Conservation (phyloP, 2,888 invertebrate species). For the Cryptocheilus praepositus region DNA sequence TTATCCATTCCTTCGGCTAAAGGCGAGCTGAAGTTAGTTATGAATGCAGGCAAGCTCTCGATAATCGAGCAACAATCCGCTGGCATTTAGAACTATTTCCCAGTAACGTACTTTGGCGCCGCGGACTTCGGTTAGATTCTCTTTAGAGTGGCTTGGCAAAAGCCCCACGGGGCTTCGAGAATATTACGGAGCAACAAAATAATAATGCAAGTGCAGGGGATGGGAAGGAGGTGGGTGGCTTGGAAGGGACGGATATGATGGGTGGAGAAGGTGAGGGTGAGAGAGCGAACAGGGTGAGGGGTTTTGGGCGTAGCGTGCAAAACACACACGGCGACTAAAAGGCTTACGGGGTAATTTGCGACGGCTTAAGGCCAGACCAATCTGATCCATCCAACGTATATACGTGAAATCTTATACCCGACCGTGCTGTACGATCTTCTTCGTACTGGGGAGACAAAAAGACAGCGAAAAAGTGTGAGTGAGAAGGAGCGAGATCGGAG, state of each 20-base stretch:
- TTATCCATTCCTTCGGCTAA: no score
- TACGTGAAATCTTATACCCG: constrained; percentile 68
- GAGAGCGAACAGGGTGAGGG: constrained; percentile 9
- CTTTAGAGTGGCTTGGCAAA: constrained; percentile 58
- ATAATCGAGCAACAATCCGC: constrained; percentile 33
- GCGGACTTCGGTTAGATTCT: constrained; percentile 47
- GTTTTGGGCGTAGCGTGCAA: constrained; percentile 58
- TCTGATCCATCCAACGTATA: constrained; percentile 65
- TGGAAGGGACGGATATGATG: constrained; percentile 16
- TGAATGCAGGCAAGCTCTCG: no score
- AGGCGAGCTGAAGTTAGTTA: no score
- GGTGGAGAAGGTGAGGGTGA: constrained; percentile 3
- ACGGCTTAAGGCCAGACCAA: constrained; percentile 71
- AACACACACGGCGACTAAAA: constrained; percentile 68
- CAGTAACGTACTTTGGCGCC: constrained; percentile 33
- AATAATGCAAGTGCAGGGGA: constrained; percentile 50
- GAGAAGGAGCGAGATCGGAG: constrained; percentile 29
- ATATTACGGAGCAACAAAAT: constrained; percentile 60
- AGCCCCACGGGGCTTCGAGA: constrained; percentile 56
- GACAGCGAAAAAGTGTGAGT: constrained; percentile 33
- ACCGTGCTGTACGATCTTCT: constrained; percentile 34
- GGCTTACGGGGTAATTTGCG: constrained; percentile 73
- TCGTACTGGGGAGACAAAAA: constrained; percentile 39
- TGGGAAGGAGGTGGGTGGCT: constrained; percentile 5
- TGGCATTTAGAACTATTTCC: constrained; percentile 43